Evolutionary conservation across 2,797 vertebrate species (phyloP).

Genomic region (Cygnus olor): DNA sequence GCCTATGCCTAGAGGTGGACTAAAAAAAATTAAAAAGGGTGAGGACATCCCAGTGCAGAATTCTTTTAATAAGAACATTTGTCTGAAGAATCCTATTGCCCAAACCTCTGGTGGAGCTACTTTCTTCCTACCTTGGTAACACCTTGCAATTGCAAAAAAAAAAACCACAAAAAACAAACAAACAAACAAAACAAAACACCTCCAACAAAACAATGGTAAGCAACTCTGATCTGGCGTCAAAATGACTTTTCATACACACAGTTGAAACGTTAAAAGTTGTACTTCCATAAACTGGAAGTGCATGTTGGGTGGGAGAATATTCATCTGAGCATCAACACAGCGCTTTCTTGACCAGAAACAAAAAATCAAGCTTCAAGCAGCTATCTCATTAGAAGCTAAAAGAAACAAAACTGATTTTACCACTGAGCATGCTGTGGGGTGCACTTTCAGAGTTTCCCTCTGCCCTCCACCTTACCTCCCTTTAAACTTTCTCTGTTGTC

Average conservation of each 20-base stretch:
- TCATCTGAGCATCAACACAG: constrained; percentile 17
- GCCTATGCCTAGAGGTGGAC: neutral
- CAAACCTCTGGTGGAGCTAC: neutral
- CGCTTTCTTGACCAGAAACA: constrained; percentile 37
- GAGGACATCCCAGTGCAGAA: neutral
- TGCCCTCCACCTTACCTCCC: neutral
- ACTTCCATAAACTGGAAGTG: constrained; percentile 58
- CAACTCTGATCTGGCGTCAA: constrained; percentile 40
- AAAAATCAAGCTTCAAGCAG: constrained; percentile 22
- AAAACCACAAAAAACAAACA: neutral
- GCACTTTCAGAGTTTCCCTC: neutral
- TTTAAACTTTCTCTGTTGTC: constrained; percentile 18
- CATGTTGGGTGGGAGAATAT: constrained; percentile 16
- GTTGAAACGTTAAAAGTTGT: constrained; percentile 50
- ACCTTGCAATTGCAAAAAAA: constrained; percentile 36
- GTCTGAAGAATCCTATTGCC: neutral
- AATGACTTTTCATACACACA: constrained; percentile 41
- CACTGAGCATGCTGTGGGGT: neutral
- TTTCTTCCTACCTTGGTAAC: constrained; percentile 15
- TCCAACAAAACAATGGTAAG: neutral
- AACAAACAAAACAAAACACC: neutral
- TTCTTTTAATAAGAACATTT: neutral
- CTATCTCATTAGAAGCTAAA: constrained; percentile 41
- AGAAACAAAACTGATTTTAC: constrained; percentile 18
- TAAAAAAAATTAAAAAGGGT: neutral